Percentiles rank a stretch among this genome's conserved stretches.
Conservation (phyloP, 2,113 vertebrate genomes). For the Gambusia holbrooki region DNA sequence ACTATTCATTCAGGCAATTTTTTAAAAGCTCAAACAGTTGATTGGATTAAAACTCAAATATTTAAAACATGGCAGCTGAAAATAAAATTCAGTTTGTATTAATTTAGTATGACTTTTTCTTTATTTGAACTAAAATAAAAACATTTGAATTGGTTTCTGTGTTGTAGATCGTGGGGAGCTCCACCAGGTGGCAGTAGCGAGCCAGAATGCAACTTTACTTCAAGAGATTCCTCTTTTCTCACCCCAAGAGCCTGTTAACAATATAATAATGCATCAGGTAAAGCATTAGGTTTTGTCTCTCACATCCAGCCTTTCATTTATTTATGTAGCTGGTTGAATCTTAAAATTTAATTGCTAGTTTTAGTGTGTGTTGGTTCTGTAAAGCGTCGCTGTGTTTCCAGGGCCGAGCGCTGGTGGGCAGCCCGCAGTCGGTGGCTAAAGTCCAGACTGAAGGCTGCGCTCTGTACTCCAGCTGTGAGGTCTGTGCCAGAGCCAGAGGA, state of each 20-base stretch:
- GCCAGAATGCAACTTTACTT: constrained; percentile 78
- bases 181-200: constrained; percentile 83
- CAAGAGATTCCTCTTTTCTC: constrained; percentile 83
- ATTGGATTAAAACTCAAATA: neutral
- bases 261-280: constrained; percentile 83
- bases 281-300: constrained; percentile 10
- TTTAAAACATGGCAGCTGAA: neutral
- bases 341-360: neutral
- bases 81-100: neutral
- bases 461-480: constrained; percentile 79
- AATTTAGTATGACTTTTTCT: neutral
- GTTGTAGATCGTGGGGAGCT: constrained; percentile 82
- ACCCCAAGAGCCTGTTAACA: constrained; percentile 82
- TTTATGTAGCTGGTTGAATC: neutral
- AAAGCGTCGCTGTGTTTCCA: constrained; percentile 41
- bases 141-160: constrained; percentile 26
- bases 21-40: neutral
- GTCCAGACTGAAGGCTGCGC: constrained; percentile 79
- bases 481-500: constrained; percentile 81
- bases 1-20: neutral
- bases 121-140: constrained; percentile 3
- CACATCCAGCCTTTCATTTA: neutral
- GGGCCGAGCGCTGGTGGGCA: constrained; percentile 81
- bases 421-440: constrained; percentile 78
- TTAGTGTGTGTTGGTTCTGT: neutral